Conservation (phyloP, 2,113 vertebrate species). For the Xenus cinereus region DNA sequence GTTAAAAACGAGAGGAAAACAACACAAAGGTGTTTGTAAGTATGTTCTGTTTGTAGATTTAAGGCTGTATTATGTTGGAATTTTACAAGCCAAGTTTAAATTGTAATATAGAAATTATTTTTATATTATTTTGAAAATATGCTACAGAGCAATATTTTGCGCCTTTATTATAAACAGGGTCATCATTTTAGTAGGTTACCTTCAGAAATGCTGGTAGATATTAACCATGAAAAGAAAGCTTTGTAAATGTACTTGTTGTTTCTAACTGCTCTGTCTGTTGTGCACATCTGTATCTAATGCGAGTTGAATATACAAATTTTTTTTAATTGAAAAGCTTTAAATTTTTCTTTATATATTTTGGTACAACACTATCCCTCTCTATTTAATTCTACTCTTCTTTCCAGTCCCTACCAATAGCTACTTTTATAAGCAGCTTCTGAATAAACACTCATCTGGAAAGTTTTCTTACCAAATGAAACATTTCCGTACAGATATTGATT, state of each 20-base stretch:
- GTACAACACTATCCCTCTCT: conserved; percentile 5
- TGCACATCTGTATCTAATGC: conserved; percentile 47
- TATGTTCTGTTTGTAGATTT: conserved; percentile 77
- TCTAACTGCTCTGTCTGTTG: conserved; percentile 60
- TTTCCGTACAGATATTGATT: background rate
- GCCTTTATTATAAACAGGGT: conserved; percentile 75
- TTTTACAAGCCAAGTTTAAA: conserved; percentile 82
- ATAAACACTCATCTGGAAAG: background rate
- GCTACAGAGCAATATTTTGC: conserved; percentile 80
- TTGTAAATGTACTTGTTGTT: conserved; percentile 49
- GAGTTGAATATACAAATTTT: conserved; percentile 43
- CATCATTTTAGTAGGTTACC: conserved; percentile 67
- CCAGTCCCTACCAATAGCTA: background rate
- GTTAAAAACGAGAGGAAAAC: conserved; percentile 68
- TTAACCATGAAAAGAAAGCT: conserved; percentile 54
- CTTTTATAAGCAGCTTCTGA: conserved; percentile 41
- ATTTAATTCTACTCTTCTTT: background rate
- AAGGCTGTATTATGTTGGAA: conserved; percentile 74
- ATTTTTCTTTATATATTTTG: conserved; percentile 52
- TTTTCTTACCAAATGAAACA: conserved; percentile 15
- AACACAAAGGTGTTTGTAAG: conserved; percentile 75
- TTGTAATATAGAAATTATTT: conserved; percentile 85
- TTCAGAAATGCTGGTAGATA: conserved; percentile 60
- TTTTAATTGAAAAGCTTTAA: conserved; percentile 59
- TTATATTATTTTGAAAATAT: conserved; percentile 81